Evolutionary conservation across 92 coral and sea anemone genomes (phyloP).

Genomic region (Porites cylindrica): DNA sequence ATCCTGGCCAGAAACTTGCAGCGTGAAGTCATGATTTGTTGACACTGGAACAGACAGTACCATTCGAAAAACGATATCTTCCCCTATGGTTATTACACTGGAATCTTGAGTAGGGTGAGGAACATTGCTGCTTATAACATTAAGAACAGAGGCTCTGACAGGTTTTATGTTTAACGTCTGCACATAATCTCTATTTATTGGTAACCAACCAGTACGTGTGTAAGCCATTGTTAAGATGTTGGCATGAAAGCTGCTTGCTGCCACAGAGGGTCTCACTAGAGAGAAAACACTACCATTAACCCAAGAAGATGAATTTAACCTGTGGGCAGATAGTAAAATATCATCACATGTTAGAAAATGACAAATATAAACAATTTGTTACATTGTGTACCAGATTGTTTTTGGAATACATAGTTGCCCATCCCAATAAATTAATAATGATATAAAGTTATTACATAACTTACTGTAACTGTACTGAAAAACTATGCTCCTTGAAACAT

Average conservation of each 20-base stretch:
- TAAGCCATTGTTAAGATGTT: conserved; percentile 59
- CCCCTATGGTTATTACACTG: conserved; percentile 78
- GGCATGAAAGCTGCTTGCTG: conserved; percentile 61
- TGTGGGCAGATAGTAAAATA: conserved; percentile 20
- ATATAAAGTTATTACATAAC: too few relatives aligned
- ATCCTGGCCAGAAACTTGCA: conserved; percentile 63
- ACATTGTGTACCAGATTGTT: too few relatives aligned
- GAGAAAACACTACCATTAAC: conserved; percentile 57
- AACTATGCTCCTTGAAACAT: too few relatives aligned
- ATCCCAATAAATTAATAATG: too few relatives aligned
- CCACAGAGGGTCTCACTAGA: conserved; percentile 68
- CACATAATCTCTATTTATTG: conserved; percentile 7
- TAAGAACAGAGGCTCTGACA: conserved; percentile 40
- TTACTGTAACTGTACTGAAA: too few relatives aligned
- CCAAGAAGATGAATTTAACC: conserved; percentile 74
- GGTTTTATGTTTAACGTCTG: conserved; percentile 28
- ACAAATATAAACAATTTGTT: too few relatives aligned
- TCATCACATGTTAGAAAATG: background rate
- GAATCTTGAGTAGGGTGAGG: conserved; percentile 49
- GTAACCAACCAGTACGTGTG: conserved; percentile 78
- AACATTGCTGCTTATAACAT: conserved; percentile 56
- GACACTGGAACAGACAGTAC: conserved; percentile 77
- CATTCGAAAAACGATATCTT: conserved; percentile 63
- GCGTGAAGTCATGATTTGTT: conserved; percentile 66
- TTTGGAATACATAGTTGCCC: too few relatives aligned